phyloP scores from a whole-genome alignment of 2,888 invertebrate species.

The Lycophotia porphyrea region DNA sequence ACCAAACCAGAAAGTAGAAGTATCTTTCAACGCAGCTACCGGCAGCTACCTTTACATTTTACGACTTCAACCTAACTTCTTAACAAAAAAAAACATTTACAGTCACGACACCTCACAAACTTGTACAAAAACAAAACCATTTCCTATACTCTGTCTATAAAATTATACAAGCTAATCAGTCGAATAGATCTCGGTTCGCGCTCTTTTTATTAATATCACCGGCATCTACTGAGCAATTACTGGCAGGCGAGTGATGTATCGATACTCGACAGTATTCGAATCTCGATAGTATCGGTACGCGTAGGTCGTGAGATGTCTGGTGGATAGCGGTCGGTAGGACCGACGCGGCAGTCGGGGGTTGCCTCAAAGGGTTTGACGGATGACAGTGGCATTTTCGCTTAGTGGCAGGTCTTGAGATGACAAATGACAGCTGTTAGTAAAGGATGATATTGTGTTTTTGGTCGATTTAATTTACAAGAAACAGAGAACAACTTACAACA shows the following conservation, averaged over 20 bases:
- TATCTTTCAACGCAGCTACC: slow-evolving; percentile 16
- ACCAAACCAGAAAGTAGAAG: neutral
- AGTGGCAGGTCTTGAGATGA: slow-evolving; percentile 48
- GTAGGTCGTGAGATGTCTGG: slow-evolving; percentile 56
- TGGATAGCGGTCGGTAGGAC: slow-evolving; percentile 59
- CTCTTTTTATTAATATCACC: slow-evolving; percentile 67
- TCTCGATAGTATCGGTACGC: slow-evolving; percentile 64
- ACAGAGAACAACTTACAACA: neutral
- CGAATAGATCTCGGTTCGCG: slow-evolving; percentile 66
- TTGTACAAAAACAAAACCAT: slow-evolving; percentile 40
- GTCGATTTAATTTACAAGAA: neutral
- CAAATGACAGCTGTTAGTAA: slow-evolving; percentile 28
- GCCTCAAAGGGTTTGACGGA: slow-evolving; percentile 54
- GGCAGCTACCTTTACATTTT: slow-evolving; percentile 20
- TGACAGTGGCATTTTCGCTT: slow-evolving; percentile 57
- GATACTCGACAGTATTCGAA: slow-evolving; percentile 58
- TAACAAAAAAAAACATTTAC: slow-evolving; percentile 46
- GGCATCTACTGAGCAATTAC: slow-evolving; percentile 72
- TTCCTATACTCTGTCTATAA: slow-evolving; percentile 43
- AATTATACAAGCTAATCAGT: slow-evolving; percentile 55
- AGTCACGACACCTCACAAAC: slow-evolving; percentile 47
- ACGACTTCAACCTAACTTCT: slow-evolving; percentile 18
- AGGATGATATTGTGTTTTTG: neutral
- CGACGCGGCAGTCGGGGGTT: slow-evolving; percentile 44
- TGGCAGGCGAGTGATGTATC: slow-evolving; percentile 70